Base-by-base conservation (phyloP, 2,113 vertebrate genomes). In the Antigone vipio region DNA sequence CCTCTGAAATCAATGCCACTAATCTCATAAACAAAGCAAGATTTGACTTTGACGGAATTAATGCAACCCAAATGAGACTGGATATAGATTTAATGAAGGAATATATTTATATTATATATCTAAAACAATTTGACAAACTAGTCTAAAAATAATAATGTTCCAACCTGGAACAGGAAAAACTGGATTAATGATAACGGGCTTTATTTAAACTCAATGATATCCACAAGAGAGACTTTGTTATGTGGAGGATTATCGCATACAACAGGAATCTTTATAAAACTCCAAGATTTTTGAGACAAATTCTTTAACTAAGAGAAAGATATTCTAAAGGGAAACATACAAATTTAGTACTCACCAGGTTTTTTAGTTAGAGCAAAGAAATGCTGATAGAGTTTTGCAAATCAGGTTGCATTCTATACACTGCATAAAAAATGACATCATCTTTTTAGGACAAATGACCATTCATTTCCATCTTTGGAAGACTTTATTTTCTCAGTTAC, bases 1-100 rank as follows among this genome's bases (percentile, higher is more conserved):
- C 32, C 30, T 83, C 63, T 80, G 74, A 92, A 92, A 92, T 92
- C 79, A 92, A 90, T 93, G 64, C 16, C 15, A 55, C 44, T 90
- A 58, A 76, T 88, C 47, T 96, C 71, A 90, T 74, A 85, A 93
- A 82, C 32, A 44, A 80, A 63, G 38, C 22, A 74, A 63, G 23
- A 59, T 85, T 75, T 77, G 88, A 66, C 83, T 87, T 85, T 22
- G 59, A 80, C 18, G 15, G 50, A 92, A 74, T 94, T 92, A 94
- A 90, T 71, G 22, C 12, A 47, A 55, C 30, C 14, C 19, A 63
- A 83, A 74, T 55, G 75, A 77, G 50, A 52, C 18, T 71, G 15
- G 4, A 17, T 88, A 15, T 40, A 71, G 68, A 83, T 50, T 69
- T 77, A 83, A 84, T 52, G 15, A 68, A 69, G 50, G 42, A 59